Base-by-base conservation (phyloP, 2,888 invertebrate genomes). In the Drosophila nr. fundita region DNA sequence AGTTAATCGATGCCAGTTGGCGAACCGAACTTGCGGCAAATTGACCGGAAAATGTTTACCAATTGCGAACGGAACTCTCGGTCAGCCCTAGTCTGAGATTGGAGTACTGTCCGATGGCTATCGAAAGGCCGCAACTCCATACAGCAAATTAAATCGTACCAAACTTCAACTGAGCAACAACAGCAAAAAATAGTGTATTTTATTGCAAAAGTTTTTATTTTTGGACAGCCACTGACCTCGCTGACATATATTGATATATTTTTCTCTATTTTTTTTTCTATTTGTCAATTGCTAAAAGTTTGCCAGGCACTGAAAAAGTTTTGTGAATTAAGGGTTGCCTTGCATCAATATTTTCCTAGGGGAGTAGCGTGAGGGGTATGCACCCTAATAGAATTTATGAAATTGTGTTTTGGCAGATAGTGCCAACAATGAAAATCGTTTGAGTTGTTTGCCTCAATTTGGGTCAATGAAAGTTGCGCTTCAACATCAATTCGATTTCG, bases 1-100 rank as follows among this genome's bases (percentile, higher is more conserved):
- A 87, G 86, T 87, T 87, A 87, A 87, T 87, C 87, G 88, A 83
- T 78, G 89, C 70, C 74, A 73, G 77, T 78, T 75, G 75, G 60
- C 55, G 52, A 61, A 70, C 69, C 67, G 27, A 78, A 78, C 68
- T 82, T 78, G 30, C 69, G 71, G 70, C 85, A 87, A 88, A 87
- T 87, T 87, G 86, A 88, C 81, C 86, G 89, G 86, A 87, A 87
- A 87, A 87, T 87, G 86, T 87, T 87, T 88, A 84, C 86, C 89
- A 89, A 87, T 87, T 87, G 88, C 74, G 63, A 77, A 73, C 80
- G 83, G 76, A 85, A 81, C 75, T 72, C 52, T 49, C 52, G 21
- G 36, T 42, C 55, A 30, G 36, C 54, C 60, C 70, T 57, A 54
- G 59, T 57, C 76, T 34, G 78, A 76, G 85, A 84, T 87, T 87